Base-by-base conservation (phyloP, 2,113 vertebrate species). In the Odontophorus gujanensis region DNA sequence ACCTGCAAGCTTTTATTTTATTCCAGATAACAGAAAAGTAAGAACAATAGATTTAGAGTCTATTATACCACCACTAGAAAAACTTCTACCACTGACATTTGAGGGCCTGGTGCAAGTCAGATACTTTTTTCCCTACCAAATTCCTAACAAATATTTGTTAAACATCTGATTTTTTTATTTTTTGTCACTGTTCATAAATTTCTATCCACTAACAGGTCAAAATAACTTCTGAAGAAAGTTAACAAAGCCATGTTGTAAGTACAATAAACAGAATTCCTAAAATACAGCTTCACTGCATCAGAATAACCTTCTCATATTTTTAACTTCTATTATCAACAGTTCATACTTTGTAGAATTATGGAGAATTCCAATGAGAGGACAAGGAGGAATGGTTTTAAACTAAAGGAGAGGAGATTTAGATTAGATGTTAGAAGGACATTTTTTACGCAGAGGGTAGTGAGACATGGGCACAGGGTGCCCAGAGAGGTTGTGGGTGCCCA, bases 181-280 rank as follows among this genome's bases (percentile, higher is more conserved):
- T 84, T 65, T 91, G 89, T 65, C 17, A 40, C 9, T 59, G 16
- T 42, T 2, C 71, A 73, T 72, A 65, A 50, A 73, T 91, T 91
- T 89, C 81, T 66, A 85, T 65, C 25, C 26, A 3, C 1, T 68
- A 81, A 91, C 2, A 85, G 58, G 59, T 53, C 36, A 53, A 62
- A 92, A 81, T 8, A 88, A 66, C 78, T 75, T 81, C 7, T 40
- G 53, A 91, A 71, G 55, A 90, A 36, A 63, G 30, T 62, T 32
- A 67, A 11, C 45, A 81, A 63, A 84, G 38, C 36, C 5, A 3
- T 40, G 57, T 40, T 89, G 89, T 26, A 68, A 85, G 74, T 65
- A 72, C 48, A 75, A 84, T 48, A 95, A 92, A 72, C 71, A 89
- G 79, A 79, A 92, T 95, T 91, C 91, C 79, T 68, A 45, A 67